Conservation (phyloP, 2,888 invertebrate genomes). For the Conistra vaccinii region DNA sequence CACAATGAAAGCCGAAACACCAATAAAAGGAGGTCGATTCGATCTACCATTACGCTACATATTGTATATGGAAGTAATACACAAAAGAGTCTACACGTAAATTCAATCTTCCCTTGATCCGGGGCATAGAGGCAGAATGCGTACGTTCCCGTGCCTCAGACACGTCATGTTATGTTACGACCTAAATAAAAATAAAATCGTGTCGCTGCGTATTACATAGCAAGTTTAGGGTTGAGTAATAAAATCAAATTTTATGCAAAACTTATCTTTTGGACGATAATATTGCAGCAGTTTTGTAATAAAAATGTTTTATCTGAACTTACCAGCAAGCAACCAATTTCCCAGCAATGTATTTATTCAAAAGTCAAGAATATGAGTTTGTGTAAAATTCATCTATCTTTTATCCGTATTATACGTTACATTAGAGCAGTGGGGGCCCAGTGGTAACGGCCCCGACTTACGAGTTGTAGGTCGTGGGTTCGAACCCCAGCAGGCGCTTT, state of each 20-base stretch:
- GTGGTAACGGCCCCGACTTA: too few relatives aligned
- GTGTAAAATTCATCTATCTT: not conserved
- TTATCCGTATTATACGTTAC: too few relatives aligned
- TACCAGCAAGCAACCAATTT: too few relatives aligned
- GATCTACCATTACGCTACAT: constrained; percentile 34
- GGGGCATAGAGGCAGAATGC: constrained; percentile 65
- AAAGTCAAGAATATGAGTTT: not conserved
- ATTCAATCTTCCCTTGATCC: constrained; percentile 72
- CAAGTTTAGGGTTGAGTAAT: constrained; percentile 30
- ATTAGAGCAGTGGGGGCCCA: too few relatives aligned
- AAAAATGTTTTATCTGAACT: not conserved
- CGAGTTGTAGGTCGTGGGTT: too few relatives aligned
- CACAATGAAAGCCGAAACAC: constrained; percentile 24
- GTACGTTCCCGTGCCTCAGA: constrained; percentile 45
- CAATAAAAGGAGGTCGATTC: constrained; percentile 46
- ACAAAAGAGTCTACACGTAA: constrained; percentile 54
- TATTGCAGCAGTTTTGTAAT: constrained; percentile 9
- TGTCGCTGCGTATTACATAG: constrained; percentile 31
- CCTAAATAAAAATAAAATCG: constrained; percentile 58
- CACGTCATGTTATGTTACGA: constrained; percentile 59
- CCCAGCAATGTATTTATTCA: not conserved
- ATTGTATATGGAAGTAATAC: constrained; percentile 53
- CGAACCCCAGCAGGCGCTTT: too few relatives aligned
- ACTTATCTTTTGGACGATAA: constrained; percentile 8
- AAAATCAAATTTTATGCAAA: constrained; percentile 34